phyloP scores from a whole-genome alignment of 92 coral and sea anemone genomes.

The Virgularia gustaviana region DNA sequence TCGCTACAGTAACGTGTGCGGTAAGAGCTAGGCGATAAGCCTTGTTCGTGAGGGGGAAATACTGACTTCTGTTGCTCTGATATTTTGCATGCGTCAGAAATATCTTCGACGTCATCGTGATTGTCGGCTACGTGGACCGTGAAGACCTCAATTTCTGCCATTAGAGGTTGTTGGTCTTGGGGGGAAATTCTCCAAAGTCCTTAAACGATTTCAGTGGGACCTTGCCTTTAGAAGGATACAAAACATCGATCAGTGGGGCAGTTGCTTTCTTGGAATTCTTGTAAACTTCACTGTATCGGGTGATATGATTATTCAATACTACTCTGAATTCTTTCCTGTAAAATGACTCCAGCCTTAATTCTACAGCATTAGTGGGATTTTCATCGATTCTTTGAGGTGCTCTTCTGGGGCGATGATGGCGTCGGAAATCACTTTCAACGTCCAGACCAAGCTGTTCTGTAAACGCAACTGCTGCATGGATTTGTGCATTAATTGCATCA shows the following conservation, averaged over 20 bases:
- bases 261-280: background rate
- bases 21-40: conserved; percentile 8
- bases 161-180: background rate
- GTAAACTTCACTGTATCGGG: background rate
- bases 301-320: background rate
- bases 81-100: background rate
- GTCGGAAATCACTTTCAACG: background rate
- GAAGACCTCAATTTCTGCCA: conserved; percentile 6
- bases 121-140: background rate
- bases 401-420: conserved; percentile 6
- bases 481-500: conserved; percentile 16
- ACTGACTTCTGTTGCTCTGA: conserved; percentile 2
- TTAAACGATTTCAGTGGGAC: background rate
- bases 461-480: conserved; percentile 16
- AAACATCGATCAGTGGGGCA: background rate
- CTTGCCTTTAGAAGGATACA: background rate
- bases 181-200: background rate
- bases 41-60: background rate
- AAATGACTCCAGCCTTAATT: background rate
- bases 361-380: background rate
- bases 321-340: background rate
- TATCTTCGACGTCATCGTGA: no score
- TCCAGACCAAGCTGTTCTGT: background rate
- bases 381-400: conserved; percentile 5
- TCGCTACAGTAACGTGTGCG: conserved; percentile 3